Percentiles rank a stretch among this genome's conserved stretches.
Evolutionary conservation across 2,113 vertebrate genomes (phyloP).

Genomic region (Calidris pygmaea): DNA sequence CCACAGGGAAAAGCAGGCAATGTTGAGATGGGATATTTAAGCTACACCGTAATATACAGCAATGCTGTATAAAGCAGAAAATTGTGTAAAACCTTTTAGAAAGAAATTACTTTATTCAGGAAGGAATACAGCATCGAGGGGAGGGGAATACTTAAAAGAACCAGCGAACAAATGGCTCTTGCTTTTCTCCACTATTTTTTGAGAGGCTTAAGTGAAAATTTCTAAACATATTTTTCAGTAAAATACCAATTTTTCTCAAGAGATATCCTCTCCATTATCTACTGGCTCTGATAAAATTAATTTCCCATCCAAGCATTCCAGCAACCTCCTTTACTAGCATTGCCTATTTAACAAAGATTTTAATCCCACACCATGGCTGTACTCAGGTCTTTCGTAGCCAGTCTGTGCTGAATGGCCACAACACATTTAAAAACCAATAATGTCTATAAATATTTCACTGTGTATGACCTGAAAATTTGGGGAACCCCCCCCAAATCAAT

Average conservation of each 20-base stretch:
- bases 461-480: not conserved
- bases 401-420: not conserved
- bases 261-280: not conserved
- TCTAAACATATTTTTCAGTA: not conserved
- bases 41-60: not conserved
- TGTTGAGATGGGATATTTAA: not conserved
- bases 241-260: not conserved
- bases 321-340: not conserved
- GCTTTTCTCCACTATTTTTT: not conserved
- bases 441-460: not conserved
- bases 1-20: fast-evolving
- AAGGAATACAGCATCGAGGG: not conserved
- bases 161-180: not conserved
- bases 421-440: not conserved
- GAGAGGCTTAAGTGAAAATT: not conserved
- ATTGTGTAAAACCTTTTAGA: not conserved
- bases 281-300: not conserved
- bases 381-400: not conserved
- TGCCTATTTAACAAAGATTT: not conserved
- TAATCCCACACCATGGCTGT: not conserved
- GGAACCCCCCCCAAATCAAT: not conserved
- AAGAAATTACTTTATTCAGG: not conserved
- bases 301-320: not conserved
- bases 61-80: not conserved
- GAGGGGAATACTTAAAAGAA: not conserved